phyloP scores from a whole-genome alignment of 64 coral and sea anemone genomes.

The Trachythela sp. region DNA sequence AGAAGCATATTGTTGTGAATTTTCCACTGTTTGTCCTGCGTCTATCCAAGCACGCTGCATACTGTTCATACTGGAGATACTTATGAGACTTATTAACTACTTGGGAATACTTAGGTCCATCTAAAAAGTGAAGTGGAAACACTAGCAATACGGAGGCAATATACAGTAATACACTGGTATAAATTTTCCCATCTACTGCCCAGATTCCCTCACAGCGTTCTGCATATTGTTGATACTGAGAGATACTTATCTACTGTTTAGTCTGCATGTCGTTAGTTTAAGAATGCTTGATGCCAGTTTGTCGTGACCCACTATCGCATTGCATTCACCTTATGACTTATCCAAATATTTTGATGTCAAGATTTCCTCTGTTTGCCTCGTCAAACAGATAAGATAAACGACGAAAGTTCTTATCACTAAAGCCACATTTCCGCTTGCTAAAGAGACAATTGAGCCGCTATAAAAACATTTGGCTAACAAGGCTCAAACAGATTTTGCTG shows the following conservation, averaged over 20 bases:
- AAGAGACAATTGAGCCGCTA: neutral
- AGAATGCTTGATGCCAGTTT: neutral
- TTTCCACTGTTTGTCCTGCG: too few relatives aligned
- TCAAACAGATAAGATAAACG: constrained; percentile 3
- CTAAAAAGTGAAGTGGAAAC: too few relatives aligned
- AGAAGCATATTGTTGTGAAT: too few relatives aligned
- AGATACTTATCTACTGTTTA: neutral
- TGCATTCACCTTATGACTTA: neutral
- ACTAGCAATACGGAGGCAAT: too few relatives aligned
- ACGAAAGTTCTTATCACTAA: neutral
- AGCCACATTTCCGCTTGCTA: neutral
- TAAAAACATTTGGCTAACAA: neutral
- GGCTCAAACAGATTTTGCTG: neutral
- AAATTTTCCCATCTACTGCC: too few relatives aligned
- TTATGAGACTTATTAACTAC: too few relatives aligned
- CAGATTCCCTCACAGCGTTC: too few relatives aligned
- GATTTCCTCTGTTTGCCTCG: neutral
- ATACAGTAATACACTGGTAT: too few relatives aligned
- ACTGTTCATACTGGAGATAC: too few relatives aligned
- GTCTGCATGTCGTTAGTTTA: neutral
- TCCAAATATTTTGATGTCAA: neutral
- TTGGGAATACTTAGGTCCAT: too few relatives aligned
- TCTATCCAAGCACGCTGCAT: too few relatives aligned
- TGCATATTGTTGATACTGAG: neutral
- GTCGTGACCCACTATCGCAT: neutral